Evolutionary conservation across 2,113 vertebrate species (phyloP), one percentile per base, ranked within the genome.

Genomic region (Chaetorhynchus papuensis): DNA sequence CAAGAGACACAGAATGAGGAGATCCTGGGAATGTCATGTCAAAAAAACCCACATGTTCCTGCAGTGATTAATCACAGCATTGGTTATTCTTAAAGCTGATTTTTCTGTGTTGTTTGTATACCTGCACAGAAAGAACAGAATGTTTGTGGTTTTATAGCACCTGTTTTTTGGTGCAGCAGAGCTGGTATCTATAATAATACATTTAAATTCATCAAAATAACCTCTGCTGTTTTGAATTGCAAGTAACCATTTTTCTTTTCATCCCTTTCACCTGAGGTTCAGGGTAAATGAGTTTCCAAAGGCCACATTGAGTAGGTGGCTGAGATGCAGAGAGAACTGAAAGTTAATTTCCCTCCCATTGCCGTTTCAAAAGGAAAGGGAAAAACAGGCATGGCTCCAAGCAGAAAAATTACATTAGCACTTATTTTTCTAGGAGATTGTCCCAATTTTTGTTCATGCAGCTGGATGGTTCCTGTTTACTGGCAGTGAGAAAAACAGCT

Each of bases 291-390:
- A 57, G 78, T 94, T 93, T 93, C 59, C 90, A 83, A 86, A 91
- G 95, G 75, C 87, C 93, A 77, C 47, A 5, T 4, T 80, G 84
- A 88, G 93, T 86, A 87, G 82, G 95, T 91, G 84, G 84, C 37
- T 76, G 82, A 95, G 94, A 83, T 61, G 70, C 90, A 69, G 82
- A 71, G 68, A 41, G 91, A 12, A 19, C 54, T 70, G 59, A 83
- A 30, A 84, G 89, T 87, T 90, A 22, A 91, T 95, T 90, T 93
- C 82, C 56, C 26, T 87, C 82, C 47, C 47, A 59, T 66, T 66
- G 70, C 89, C 52, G 24, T 82, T 93, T 86, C 66, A 93, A 87
- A 75, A 82, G 45, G 17, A 80, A 76, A 65, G 83, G 42, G 63
- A 70, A 90, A 93, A 91, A 3, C 66, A 91, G 84, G 74, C 91